Conservation (phyloP, 1,140 invertebrate species). For the Diachasma alloeum region DNA sequence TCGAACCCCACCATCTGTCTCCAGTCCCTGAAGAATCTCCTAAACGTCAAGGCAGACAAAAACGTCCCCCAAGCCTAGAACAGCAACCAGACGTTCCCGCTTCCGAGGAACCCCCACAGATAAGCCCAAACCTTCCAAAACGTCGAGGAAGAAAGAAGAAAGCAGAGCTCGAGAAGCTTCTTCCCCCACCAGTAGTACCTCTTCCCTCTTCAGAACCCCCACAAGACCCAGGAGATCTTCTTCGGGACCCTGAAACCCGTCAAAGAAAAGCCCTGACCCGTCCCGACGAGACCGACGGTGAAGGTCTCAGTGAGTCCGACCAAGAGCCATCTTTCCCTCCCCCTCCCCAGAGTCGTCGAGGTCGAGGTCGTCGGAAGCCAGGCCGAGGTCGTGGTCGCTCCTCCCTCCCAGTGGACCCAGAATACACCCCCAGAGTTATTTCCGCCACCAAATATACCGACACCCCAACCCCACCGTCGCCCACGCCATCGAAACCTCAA, state of each 20-base stretch:
- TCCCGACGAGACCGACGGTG: slow-evolving; percentile 11
- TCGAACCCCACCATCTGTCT: no score
- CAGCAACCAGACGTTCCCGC: no score
- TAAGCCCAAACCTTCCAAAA: background rate
- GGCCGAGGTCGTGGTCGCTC: background rate
- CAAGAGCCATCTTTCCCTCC: background rate
- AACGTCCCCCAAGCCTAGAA: no score
- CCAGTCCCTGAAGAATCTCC: no score
- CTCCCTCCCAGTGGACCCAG: background rate
- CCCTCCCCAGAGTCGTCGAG: background rate
- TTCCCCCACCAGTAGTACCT: background rate
- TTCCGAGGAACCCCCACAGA: background rate
- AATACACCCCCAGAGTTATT: slow-evolving; percentile 1
- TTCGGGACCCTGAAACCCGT: background rate
- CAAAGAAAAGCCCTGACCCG: background rate
- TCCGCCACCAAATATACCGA: no score
- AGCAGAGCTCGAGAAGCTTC: background rate
- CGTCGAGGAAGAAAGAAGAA: background rate
- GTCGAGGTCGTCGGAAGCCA: background rate
- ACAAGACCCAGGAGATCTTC: background rate
- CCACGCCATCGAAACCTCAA: background rate
- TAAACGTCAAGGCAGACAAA: no score
- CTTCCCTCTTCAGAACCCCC: background rate
- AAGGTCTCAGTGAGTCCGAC: slow-evolving; percentile 23
- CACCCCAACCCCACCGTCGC: background rate